Conservation (phyloP, 2,888 invertebrate species). For the Automeris io region DNA sequence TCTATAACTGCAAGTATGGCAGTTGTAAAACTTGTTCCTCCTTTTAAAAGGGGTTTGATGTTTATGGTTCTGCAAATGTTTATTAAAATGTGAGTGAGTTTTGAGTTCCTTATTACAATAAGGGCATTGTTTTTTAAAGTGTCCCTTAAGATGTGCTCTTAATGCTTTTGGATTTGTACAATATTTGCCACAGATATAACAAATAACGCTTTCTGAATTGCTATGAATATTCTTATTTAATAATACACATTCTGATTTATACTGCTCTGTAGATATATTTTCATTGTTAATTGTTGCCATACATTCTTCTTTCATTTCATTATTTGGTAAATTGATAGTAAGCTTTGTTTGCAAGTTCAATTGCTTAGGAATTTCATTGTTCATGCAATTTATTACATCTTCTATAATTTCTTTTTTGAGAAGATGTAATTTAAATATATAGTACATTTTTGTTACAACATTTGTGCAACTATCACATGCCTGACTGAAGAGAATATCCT, state of each 20-base stretch:
- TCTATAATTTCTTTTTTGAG: slow-evolving; percentile 17
- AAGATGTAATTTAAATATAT: slow-evolving; percentile 24
- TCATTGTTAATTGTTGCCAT: slow-evolving; percentile 12
- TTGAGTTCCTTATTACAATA: slow-evolving; percentile 37
- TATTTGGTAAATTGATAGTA: slow-evolving; percentile 4
- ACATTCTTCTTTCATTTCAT: slow-evolving; percentile 11
- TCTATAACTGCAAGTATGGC: slow-evolving; percentile 34
- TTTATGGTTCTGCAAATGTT: slow-evolving; percentile 30
- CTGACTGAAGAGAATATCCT: slow-evolving; percentile 34
- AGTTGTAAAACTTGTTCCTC: slow-evolving; percentile 23
- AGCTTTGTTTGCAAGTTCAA: slow-evolving; percentile 13
- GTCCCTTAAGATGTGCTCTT: slow-evolving; percentile 29
- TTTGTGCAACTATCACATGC: slow-evolving; percentile 33
- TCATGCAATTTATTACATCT: slow-evolving; percentile 18
- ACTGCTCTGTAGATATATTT: slow-evolving; percentile 5
- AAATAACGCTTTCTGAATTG: slow-evolving; percentile 18
- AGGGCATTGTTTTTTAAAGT: slow-evolving; percentile 31
- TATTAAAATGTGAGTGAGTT: slow-evolving; percentile 31
- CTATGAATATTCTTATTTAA: slow-evolving; percentile 10
- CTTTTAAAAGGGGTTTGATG: slow-evolving; percentile 17
- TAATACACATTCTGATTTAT: slow-evolving; percentile 1
- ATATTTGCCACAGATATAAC: slow-evolving; percentile 33
- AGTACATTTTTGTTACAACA: slow-evolving; percentile 32
- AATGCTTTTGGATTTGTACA: slow-evolving; percentile 22
- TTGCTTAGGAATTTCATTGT: slow-evolving; percentile 13